Evolutionary conservation across 2,888 invertebrate species (phyloP).

Genomic region (Cataglyphis livida): DNA sequence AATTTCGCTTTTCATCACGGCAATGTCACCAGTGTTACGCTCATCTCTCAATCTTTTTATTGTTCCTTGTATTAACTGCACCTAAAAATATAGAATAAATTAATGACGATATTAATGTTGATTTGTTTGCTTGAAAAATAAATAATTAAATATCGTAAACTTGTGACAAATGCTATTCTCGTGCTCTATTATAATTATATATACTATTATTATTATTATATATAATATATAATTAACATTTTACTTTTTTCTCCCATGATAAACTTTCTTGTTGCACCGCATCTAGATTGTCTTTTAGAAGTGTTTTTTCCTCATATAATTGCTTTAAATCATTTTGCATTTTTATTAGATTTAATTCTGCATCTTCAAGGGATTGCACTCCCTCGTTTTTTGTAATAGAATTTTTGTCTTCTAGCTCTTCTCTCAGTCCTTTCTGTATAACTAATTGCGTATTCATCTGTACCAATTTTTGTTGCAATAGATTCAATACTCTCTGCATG

Average conservation of each 20-base stretch:
- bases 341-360: slow-evolving; percentile 89
- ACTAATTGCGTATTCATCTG: slow-evolving; percentile 84
- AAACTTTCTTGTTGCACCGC: slow-evolving; percentile 89
- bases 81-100: slow-evolving; percentile 65
- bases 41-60: slow-evolving; percentile 90
- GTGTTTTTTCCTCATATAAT: slow-evolving; percentile 89
- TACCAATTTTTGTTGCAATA: slow-evolving; percentile 88
- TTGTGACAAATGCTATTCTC: background rate
- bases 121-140: background rate
- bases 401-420: slow-evolving; percentile 87
- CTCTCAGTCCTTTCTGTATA: slow-evolving; percentile 87
- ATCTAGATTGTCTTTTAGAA: slow-evolving; percentile 89
- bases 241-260: slow-evolving; percentile 93
- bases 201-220: background rate
- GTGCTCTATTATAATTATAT: background rate
- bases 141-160: background rate
- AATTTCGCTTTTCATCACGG: slow-evolving; percentile 92
- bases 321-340: slow-evolving; percentile 90
- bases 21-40: slow-evolving; percentile 90
- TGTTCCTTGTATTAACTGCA: slow-evolving; percentile 90
- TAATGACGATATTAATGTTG: background rate
- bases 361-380: slow-evolving; percentile 87
- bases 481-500: slow-evolving; percentile 88
- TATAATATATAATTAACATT: background rate
- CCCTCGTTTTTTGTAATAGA: slow-evolving; percentile 87